phyloP scores from a whole-genome alignment of 2,113 vertebrate species.

The Potamarius usumacintae region DNA sequence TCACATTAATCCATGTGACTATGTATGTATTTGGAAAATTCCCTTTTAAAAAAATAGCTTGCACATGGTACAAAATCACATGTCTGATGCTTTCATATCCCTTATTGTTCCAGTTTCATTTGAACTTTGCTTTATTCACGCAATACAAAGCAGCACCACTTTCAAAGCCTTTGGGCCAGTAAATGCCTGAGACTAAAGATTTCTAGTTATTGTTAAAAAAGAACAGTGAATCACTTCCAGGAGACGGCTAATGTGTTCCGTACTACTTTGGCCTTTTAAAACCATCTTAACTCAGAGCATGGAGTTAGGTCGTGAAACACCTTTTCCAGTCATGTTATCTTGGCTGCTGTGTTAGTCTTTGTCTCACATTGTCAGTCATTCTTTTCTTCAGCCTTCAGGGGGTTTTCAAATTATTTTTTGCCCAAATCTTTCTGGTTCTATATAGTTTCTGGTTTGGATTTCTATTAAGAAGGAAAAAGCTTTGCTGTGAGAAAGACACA shows the following conservation, averaged over 20 bases:
- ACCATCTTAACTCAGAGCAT: constrained; percentile 42
- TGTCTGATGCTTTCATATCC: constrained; percentile 31
- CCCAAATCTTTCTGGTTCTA: neutral
- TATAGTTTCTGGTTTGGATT: neutral
- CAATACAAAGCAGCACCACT: constrained; percentile 38
- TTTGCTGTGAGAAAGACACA: neutral
- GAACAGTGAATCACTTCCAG: constrained; percentile 59
- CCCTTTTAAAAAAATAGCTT: constrained; percentile 14
- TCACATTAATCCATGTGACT: constrained; percentile 3
- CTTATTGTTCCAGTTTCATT: constrained; percentile 23
- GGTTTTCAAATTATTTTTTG: neutral
- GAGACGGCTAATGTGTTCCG: constrained; percentile 46
- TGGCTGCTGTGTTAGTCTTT: constrained; percentile 29
- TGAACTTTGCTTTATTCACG: constrained; percentile 36
- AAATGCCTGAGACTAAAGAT: constrained; percentile 47
- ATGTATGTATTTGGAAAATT: neutral
- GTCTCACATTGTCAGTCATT: constrained; percentile 20
- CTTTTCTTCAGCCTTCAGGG: constrained; percentile 2
- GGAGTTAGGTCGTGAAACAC: constrained; percentile 42
- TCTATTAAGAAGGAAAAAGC: constrained; percentile 5
- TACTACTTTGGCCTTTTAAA: constrained; percentile 50
- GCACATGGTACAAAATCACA: constrained; percentile 20
- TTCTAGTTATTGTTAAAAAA: constrained; percentile 55
- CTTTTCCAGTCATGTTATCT: constrained; percentile 53
- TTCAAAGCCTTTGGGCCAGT: constrained; percentile 41